Evolutionary conservation across 2,888 invertebrate genomes (phyloP), one percentile per base, ranked within the genome.

Genomic region (Drosophila cognata): DNA sequence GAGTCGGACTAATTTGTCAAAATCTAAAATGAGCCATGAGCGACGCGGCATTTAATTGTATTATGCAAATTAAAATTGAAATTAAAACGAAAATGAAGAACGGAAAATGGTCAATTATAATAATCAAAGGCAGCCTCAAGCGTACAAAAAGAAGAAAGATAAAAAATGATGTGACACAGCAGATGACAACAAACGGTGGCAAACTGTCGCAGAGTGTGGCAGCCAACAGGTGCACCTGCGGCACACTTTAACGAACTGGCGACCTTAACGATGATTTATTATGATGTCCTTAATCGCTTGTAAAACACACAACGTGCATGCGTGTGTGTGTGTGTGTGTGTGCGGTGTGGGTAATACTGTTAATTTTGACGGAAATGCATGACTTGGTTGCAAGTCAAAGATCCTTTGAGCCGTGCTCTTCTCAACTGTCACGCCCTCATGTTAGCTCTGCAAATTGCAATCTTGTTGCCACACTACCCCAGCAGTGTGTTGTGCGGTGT

Each of bases 231-330:
- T 62, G 51, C 51, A 53, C 25, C 65, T 61, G 73, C 50, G 66
- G 43, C 60, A 68, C 71, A 68, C 67, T 56, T 84, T 84, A 86
- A 86, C 76, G 78, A 86, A 74, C 86, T 74, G 73, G 58, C 72
- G 60, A 67, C 72, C 75, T 63, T 88, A 88, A 82, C 71, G 74
- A 80, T 86, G 82, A 86, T 84, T 84, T 78, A 82, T 84, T 84
- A 74, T 76, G 58, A 77, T 86, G 80, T 68, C 69, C 72, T 70
- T 81, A 88, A 88, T 74, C 69, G 80, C 80, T 67, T 71, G 70
- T 75, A 68, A 76, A 56, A 35, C 53, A 66, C 68, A 74, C 70
- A 79, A 70, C 31, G 25, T 41, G n/a, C 29, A n/a, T 41, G 8
- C 10, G 25, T 25, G 53, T 25, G 53, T 53, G 33, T 21, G 31